Base-by-base conservation (phyloP, 2,797 vertebrate genomes). In the Iguana delicatissima region DNA sequence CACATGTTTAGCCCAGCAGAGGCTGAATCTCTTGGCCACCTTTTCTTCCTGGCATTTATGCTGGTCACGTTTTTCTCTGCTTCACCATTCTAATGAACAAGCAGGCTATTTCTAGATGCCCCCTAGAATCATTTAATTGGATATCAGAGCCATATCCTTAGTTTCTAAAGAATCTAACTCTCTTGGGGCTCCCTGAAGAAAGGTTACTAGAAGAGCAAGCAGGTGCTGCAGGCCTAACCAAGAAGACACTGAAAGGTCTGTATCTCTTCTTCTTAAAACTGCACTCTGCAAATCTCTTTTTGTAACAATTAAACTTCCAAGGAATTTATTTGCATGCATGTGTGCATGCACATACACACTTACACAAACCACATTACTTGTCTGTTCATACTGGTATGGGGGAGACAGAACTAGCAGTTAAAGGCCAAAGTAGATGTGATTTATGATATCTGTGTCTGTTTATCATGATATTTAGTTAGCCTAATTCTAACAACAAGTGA, bases 81-180 rank as follows among this genome's bases (percentile, higher is more conserved):
- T 91, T 92, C 92, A 86, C 94, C 96, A 96, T 94, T 87, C 89
- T 95, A 93, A 95, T 67, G 16, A 96, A 72, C 6, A 59, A 64
- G 93, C 88, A 88, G 77, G 46, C 93, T 96, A 95, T 96, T 95
- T 92, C 91, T 96, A 96, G 77, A 86, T 81, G 77, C 67, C 52
- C 22, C 22, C 52, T 4, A n/a, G 32, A 89, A 77, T 80, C 14
- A 38, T 92, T 95, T 96, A 94, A 94, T 92, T 93, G 80, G 22
- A 89, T 88, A 90, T 90, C 80, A 92, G 93, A 96, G 94, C 92
- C 32, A 92, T 20, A 52, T 62, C 90, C 59, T 94, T 85, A 80
- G 93, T 90, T 92, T 94, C 89, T 42, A 12, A 26, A 32, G 18
- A 80, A 18, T 76, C 93, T 86, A 46, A 79, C 72, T 94, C 72